Evolutionary conservation across 1,140 invertebrate species (phyloP).

Genomic region (Wasmannia auropunctata): DNA sequence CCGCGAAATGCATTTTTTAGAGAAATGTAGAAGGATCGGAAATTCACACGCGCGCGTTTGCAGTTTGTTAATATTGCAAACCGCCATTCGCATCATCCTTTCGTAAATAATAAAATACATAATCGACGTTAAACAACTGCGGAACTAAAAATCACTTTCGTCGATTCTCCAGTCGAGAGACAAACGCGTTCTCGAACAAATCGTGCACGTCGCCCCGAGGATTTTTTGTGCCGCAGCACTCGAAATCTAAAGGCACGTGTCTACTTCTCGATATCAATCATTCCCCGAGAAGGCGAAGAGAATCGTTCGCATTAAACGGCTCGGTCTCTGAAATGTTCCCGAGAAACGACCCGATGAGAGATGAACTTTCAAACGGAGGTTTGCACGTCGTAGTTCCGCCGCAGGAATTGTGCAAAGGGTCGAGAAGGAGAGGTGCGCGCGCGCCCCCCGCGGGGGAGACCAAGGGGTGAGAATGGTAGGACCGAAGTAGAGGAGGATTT

Average conservation of each 20-base stretch:
- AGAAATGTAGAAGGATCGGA: background rate
- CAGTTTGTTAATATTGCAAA: conserved; percentile 20
- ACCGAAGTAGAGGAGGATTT: conserved; percentile 37
- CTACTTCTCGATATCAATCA: conserved; percentile 49
- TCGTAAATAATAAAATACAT: conserved; percentile 34
- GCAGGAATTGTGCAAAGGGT: conserved; percentile 50
- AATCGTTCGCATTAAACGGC: conserved; percentile 53
- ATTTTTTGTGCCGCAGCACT: background rate
- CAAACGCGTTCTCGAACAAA: background rate
- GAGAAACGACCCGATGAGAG: conserved; percentile 26
- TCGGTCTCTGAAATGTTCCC: background rate
- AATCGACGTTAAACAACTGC: conserved; percentile 8
- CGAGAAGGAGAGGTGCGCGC: background rate
- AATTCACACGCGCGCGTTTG: background rate
- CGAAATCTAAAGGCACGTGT: background rate
- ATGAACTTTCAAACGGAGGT: conserved; percentile 57
- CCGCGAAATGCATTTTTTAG: background rate
- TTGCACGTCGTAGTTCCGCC: conserved; percentile 50
- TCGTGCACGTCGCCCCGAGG: background rate
- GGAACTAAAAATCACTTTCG: background rate
- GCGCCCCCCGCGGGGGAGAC: background rate
- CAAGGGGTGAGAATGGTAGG: background rate
- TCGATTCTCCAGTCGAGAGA: background rate
- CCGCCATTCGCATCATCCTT: background rate
- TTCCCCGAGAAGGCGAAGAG: background rate